Percentiles rank a stretch among this genome's conserved stretches.
These are phyloP conservation scores for Phortica variegata DNA, from an alignment of 1,140 invertebrate species.

Conservation along the genomic window DNA sequence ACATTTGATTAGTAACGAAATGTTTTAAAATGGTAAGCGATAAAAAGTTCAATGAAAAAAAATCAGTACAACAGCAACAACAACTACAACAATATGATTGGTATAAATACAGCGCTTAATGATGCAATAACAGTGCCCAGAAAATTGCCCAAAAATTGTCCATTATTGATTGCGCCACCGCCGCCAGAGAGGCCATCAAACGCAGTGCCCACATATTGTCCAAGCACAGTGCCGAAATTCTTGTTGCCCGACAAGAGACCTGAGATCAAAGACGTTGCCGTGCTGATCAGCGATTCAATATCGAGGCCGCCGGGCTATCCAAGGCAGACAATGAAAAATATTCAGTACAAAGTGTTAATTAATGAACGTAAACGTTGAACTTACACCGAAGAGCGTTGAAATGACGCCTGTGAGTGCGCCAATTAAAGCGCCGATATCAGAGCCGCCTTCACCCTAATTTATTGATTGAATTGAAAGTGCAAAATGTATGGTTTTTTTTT, in stretches of 20 bases:
- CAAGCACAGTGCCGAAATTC: slow-evolving; percentile 59
- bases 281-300: slow-evolving; percentile 48
- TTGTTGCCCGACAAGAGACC: slow-evolving; percentile 56
- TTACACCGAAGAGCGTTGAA: slow-evolving; percentile 59
- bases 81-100: too few species aligned
- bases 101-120: slow-evolving; percentile 55
- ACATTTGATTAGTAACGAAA: accelerated
- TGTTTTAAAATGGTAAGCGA: slow-evolving; percentile 21
- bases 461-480: too few species aligned
- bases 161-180: slow-evolving; percentile 59
- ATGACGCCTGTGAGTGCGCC: slow-evolving; percentile 58
- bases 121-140: slow-evolving; percentile 49
- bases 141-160: slow-evolving; percentile 56
- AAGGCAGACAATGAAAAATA: background rate
- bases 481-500: background rate
- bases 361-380: slow-evolving; percentile 12
- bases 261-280: slow-evolving; percentile 46
- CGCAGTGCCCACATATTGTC: slow-evolving; percentile 58
- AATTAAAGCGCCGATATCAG: slow-evolving; percentile 52
- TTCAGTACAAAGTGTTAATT: background rate
- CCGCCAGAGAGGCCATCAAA: slow-evolving; percentile 60
- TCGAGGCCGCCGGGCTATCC: slow-evolving; percentile 56
- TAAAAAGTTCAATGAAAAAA: slow-evolving; percentile 12
- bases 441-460: slow-evolving; percentile 50
- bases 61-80: background rate